Evolutionary conservation across 2,797 vertebrate genomes (phyloP), one percentile per base, ranked within the genome.

Genomic region (Danio albolineatus): DNA sequence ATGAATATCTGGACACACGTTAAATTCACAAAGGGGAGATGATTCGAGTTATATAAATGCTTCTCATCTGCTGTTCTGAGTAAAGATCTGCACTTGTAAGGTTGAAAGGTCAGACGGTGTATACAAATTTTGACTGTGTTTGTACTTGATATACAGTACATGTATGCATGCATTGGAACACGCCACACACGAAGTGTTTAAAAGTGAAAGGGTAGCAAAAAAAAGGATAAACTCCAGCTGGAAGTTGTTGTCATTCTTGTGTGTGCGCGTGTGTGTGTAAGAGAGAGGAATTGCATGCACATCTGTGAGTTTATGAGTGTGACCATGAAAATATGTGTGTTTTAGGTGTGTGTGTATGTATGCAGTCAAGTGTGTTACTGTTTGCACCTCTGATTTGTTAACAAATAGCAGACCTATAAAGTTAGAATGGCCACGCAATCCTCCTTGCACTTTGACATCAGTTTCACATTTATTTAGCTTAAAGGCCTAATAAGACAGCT

Each of bases 151-250:
- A 28, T 72, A 38, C 46, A 43, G 39, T 44, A n/a, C 14, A 19
- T 66, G 51, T 28, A 5, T 38, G 21, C n/a, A 53, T 51, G 49
- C 36, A 76, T 54, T 8, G 12, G 16, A 43, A 49, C 81, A 82
- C 56, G 19, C 74, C 82, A 53, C 66, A 83, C 81, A 83, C 49
- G 12, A 57, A 76, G 36, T 82, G 76, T 79, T 57, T 81, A 64
- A 61, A 44, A 49, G 17, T 41, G 21, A 61, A 72, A 46, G 7
- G 49, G 67, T 19, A 38, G 59, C 44, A 49, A 21, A 54, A 80
- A 16, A 41, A 76, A 16, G 13, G 14, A 21, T 36, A 19, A 65
- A 67, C 41, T 13, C 64, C 79, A 73, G 59, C 75, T 79, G 65
- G 21, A 60, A 19, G 56, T 64, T 83, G 13, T 74, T 21, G 51